Base-by-base conservation (phyloP, 2,797 vertebrate genomes). In the Neosalanx taihuensis region DNA sequence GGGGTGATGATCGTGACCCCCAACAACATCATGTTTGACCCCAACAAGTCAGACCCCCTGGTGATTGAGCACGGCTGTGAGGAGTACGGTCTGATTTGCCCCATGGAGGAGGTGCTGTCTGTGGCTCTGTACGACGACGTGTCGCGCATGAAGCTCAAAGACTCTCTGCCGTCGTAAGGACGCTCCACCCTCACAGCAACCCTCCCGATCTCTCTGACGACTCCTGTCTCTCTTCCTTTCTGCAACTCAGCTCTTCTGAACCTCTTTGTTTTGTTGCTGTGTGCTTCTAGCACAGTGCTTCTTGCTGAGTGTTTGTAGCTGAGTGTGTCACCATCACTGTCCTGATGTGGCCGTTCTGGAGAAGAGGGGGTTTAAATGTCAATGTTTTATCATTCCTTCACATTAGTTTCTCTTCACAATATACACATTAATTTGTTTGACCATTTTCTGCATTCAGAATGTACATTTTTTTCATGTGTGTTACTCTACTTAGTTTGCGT, bases 11-110 rank as follows among this genome's bases (percentile, higher is more conserved):
- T 99, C n/a, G 96, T 99, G 77, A 99, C 98, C 0, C 98, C 98
- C 61, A 99, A 99, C 89, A 99, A 97, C 87, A 97, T 99, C 86
- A 99, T 99, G 97, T 99, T 99, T 72, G 98, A 99, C 89, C 98
- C 98, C 4, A 97, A 99, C 85, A 99, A 99, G 78, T 99, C 97
- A 0, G 97, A 99, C 88, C 97, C 98, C 3, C 86, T 99, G 87
- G 97, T 99, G 59, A 99, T 99, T 69, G 98, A 99, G 85, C 95
- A 98, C 23, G 98, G 98, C 67, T 99, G 97, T 74, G 97, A 99
- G 88, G 97, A 99, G 76, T 99, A 99, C 3, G 98, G 98, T 53
- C 95, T 99, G 59, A 97, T 99, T 85, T 98, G 97, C 79, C 97
- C 98, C 73, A 97, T 99, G 97, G 94, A 96, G 81, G 97, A 99